A percentile compares a stretch with the other conserved stretches of the same genome.
Evolutionary conservation across 2,113 vertebrate genomes (phyloP).

Genomic region (Ictalurus furcatus): DNA sequence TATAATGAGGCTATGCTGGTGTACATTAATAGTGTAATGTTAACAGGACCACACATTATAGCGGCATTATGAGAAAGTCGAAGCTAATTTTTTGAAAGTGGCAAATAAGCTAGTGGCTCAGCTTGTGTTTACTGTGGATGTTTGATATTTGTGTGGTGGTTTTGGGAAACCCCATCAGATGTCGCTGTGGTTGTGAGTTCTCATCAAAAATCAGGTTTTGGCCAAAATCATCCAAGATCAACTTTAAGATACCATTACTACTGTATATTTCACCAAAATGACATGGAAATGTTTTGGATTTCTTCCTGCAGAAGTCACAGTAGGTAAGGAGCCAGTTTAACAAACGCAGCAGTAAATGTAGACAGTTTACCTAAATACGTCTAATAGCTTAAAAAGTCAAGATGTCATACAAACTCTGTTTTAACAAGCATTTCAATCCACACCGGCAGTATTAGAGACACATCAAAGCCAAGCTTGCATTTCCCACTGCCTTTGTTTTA

Average conservation of each 20-base stretch:
- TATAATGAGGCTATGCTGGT: background rate
- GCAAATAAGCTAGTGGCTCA: background rate
- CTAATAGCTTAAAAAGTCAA: background rate
- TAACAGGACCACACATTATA: background rate
- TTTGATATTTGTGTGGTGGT: background rate
- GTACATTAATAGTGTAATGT: background rate
- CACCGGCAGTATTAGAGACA: background rate
- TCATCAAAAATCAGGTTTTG: background rate
- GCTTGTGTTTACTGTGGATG: background rate
- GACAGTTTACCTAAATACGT: background rate
- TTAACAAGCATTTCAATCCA: background rate
- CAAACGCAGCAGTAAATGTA: background rate
- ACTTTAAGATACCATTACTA: background rate
- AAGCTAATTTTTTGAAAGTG: background rate
- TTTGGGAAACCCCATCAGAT: background rate
- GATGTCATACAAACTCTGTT: background rate
- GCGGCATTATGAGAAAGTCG: background rate
- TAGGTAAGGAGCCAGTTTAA: background rate
- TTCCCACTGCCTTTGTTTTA: background rate
- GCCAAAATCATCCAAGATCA: background rate
- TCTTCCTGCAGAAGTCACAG: background rate
- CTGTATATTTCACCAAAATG: background rate
- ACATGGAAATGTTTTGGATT: background rate
- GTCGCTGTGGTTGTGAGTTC: background rate
- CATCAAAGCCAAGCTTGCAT: background rate